Conservation (phyloP, 2,113 vertebrate genomes). For the Pan paniscus region DNA sequence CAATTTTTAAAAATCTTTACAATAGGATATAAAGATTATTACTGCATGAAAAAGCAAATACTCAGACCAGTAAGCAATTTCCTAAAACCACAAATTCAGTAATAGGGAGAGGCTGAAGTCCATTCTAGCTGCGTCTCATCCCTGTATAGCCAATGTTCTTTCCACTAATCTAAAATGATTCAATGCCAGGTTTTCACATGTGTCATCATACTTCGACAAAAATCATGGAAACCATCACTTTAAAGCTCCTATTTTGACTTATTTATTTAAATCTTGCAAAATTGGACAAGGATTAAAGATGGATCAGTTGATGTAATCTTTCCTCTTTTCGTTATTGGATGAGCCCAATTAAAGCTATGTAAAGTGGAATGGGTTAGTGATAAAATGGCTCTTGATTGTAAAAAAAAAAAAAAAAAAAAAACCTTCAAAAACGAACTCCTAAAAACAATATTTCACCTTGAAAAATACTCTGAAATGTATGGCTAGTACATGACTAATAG, state of each 20-base stretch:
- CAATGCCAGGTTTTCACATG: background rate
- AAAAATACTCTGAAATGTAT: background rate
- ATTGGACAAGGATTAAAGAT: background rate
- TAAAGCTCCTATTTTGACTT: background rate
- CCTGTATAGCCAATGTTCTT: background rate
- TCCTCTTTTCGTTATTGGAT: background rate
- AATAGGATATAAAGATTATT: background rate
- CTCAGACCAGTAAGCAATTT: background rate
- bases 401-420: background rate
- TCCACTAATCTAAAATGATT: background rate
- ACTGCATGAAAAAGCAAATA: background rate
- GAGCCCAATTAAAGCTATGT: background rate
- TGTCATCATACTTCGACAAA: background rate
- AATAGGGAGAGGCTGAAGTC: background rate
- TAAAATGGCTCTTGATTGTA: background rate
- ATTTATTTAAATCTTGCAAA: background rate
- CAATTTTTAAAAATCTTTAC: background rate
- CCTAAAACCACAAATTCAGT: background rate
- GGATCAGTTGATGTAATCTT: background rate
- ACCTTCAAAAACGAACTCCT: background rate
- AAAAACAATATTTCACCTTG: background rate
- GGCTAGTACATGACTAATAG: background rate
- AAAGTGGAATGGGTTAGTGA: background rate
- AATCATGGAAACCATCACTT: background rate
- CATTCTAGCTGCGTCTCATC: background rate